Conservation (phyloP, 2,888 invertebrate genomes). For the Coenonympha glycerion region DNA sequence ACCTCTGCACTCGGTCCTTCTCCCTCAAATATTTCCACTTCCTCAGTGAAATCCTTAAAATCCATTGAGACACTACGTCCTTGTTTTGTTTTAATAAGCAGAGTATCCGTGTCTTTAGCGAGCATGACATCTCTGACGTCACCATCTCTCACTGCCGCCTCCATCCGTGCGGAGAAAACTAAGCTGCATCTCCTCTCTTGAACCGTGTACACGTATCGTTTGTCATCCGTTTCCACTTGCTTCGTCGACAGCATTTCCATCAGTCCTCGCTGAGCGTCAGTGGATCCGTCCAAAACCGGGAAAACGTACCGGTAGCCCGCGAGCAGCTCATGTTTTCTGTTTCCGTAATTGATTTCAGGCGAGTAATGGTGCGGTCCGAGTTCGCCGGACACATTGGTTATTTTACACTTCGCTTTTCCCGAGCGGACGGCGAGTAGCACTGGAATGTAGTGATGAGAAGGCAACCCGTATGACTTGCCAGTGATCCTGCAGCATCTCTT, state of each 20-base stretch:
- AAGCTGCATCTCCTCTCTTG: conserved; percentile 83
- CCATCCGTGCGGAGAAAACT: conserved; percentile 83
- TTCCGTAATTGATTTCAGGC: conserved; percentile 78
- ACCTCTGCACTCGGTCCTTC: conserved; percentile 81
- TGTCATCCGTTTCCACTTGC: conserved; percentile 73
- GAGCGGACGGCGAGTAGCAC: conserved; percentile 77
- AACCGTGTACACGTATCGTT: conserved; percentile 84
- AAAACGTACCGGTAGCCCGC: conserved; percentile 85
- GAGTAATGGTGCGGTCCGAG: conserved; percentile 78
- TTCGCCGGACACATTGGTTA: conserved; percentile 79
- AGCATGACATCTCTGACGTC: conserved; percentile 86
- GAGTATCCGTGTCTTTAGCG: conserved; percentile 84
- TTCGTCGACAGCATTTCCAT: conserved; percentile 78
- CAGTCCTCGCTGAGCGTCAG: conserved; percentile 79
- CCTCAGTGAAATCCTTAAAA: conserved; percentile 76
- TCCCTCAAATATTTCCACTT: conserved; percentile 80
- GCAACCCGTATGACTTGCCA: conserved; percentile 83
- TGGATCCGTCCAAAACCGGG: conserved; percentile 81
- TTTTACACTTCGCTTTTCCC: conserved; percentile 75
- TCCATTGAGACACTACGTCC: conserved; percentile 85
- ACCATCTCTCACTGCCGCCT: conserved; percentile 84
- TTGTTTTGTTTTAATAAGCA: conserved; percentile 82
- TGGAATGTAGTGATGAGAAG: conserved; percentile 86
- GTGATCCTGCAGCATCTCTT: conserved; percentile 86
- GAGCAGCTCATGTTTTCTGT: conserved; percentile 79